These are phyloP conservation scores for Anguilla rostrata DNA, from an alignment of 2,113 vertebrate species.

Conservation along the genomic window DNA sequence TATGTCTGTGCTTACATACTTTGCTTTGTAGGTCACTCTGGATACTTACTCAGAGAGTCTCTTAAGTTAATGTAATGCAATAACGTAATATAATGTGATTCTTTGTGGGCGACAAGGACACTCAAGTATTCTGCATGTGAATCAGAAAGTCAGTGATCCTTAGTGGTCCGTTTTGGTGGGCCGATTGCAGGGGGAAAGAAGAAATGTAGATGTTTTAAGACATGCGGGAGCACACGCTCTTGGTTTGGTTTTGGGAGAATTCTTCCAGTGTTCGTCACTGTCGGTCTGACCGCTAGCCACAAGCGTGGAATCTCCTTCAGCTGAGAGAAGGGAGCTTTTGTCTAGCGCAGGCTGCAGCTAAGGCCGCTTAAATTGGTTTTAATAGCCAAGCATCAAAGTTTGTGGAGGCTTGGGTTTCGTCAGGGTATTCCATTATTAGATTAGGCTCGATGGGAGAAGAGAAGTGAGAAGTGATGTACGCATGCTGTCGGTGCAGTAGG, in stretches of 20 bases:
- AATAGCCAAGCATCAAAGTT: conserved; percentile 21
- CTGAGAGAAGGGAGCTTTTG: conserved; percentile 21
- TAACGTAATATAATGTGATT: not conserved
- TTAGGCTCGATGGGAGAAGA: conserved; percentile 24
- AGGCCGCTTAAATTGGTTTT: conserved; percentile 23
- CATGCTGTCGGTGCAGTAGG: not conserved
- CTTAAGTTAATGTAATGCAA: not conserved
- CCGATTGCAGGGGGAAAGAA: too few species aligned
- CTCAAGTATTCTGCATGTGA: not conserved
- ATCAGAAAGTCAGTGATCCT: not conserved
- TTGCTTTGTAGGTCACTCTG: not conserved
- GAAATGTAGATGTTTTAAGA: not conserved
- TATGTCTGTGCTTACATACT: not conserved
- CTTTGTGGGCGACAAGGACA: not conserved
- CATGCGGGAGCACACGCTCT: conserved; percentile 19
- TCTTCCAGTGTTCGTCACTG: conserved; percentile 27
- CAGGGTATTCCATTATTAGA: conserved; percentile 18
- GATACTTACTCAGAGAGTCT: not conserved
- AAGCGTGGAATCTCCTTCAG: conserved; percentile 20
- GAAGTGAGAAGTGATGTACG: conserved; percentile 1
- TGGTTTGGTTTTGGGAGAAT: conserved; percentile 17
- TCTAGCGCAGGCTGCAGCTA: conserved; percentile 10
- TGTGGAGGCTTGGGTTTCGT: conserved; percentile 7
- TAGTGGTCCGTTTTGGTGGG: not conserved
- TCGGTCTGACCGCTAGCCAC: conserved; percentile 25